phyloP scores from a whole-genome alignment of 2,888 invertebrate species.

The Halocaridina rubra region DNA sequence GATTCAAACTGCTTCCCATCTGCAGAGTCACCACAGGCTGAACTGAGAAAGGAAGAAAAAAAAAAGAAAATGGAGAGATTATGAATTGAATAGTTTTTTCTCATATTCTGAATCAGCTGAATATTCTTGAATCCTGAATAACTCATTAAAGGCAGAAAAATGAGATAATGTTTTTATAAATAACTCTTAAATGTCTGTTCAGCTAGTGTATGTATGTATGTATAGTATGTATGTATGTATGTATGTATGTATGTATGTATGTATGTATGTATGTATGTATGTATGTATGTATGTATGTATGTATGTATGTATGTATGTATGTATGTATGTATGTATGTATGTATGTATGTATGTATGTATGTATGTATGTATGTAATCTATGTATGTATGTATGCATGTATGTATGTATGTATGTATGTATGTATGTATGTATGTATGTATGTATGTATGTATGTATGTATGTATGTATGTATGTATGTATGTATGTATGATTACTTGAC shows the following conservation, averaged over 20 bases:
- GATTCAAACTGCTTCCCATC: conserved; percentile 59
- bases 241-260: neutral
- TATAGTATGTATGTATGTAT: too few relatives aligned
- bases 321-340: too few relatives aligned
- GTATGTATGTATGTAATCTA: too few relatives aligned
- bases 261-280: neutral
- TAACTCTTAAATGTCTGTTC: neutral
- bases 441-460: neutral
- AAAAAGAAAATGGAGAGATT: neutral
- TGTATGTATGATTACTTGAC: neutral
- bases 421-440: conserved; percentile 13
- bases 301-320: too few relatives aligned
- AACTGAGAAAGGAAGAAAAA: neutral
- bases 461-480: neutral
- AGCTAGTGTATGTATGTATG: neutral
- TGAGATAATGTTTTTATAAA: neutral
- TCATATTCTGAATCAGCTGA: too few relatives aligned
- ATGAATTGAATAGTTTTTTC: neutral
- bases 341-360: too few relatives aligned
- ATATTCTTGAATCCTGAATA: too few relatives aligned
- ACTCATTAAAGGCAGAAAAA: neutral
- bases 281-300: too few relatives aligned
- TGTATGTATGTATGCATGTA: too few relatives aligned
- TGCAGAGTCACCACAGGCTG: conserved; percentile 19
- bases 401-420: conserved; percentile 7